These are phyloP conservation scores for Equus przewalskii DNA, from an alignment of 2,113 vertebrate genomes.

Conservation along the genomic window DNA sequence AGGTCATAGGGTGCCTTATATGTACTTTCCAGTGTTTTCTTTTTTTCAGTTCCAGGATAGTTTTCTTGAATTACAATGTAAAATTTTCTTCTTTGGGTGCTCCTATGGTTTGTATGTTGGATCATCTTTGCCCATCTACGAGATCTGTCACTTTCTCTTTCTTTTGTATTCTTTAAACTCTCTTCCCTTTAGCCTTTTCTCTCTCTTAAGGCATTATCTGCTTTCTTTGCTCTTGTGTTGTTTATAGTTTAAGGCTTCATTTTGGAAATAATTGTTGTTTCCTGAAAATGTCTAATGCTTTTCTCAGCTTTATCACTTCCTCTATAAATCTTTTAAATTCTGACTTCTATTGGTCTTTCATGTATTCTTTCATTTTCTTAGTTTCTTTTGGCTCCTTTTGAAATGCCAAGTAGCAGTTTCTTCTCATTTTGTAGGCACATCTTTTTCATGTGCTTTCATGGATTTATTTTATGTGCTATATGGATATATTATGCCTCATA, in stretches of 20 bases:
- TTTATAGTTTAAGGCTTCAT: neutral
- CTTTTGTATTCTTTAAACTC: neutral
- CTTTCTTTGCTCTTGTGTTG: neutral
- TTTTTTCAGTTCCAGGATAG: neutral
- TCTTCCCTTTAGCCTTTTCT: neutral
- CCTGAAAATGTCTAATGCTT: neutral
- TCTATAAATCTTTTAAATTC: neutral
- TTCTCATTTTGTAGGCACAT: neutral
- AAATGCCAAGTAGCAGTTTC: neutral
- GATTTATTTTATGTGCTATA: neutral
- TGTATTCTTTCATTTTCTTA: neutral
- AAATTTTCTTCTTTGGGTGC: neutral
- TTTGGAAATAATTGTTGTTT: neutral
- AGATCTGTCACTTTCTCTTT: neutral
- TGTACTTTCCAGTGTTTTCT: neutral
- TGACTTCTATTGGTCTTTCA: neutral
- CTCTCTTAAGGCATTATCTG: neutral
- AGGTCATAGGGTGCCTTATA: neutral
- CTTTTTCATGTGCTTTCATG: neutral
- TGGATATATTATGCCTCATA: neutral
- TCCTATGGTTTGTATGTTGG: neutral
- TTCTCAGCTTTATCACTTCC: neutral
- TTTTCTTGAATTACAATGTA: neutral
- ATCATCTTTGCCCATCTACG: conserved; percentile 1
- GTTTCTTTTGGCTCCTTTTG: neutral